Evolutionary conservation across 2,888 invertebrate species (phyloP), one percentile per base, ranked within the genome.

Genomic region (Erebia aethiops): DNA sequence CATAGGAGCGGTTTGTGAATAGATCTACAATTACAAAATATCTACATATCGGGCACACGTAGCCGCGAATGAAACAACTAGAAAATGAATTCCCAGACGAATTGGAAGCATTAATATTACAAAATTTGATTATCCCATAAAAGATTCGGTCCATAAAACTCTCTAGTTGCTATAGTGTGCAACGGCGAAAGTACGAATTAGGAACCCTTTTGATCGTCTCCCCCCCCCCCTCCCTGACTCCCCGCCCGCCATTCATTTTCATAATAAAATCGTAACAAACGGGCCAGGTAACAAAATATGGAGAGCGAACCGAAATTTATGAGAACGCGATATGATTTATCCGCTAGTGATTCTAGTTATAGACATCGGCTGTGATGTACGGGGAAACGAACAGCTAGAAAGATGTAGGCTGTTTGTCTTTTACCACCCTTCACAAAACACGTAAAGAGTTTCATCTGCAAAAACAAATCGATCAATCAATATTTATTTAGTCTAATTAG

Each of bases 51-150:
- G 58, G 58, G 26, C 49, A 49, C 58, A 58, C 66, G 57, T 58
- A 71, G 73, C 74, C 73, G 62, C 72, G 58, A 67, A 64, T 74
- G 65, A 78, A 76, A 76, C 75, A 76, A 76, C 76, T 75, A 75
- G 76, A 78, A 83, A 88, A 90, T 89, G 91, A 87, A 92, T 90
- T 85, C 86, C 79, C 84, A 83, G 83, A 83, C 84, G 87, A 89
- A 89, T 87, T 87, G 87, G 85, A 84, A 80, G 86, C 91, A 91
- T 92, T 92, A 92, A 92, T 91, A 91, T 88, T 88, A 90, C 91
- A 92, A 91, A 92, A 92, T 93, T 93, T 92, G 91, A 93, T 93
- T 93, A 92, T 92, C 91, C 89, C 87, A 91, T 93, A 92, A 93
- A 93, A 92, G 91, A 91, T 88, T 90, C 90, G 87, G 84, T 84